Evolutionary conservation across 2,113 vertebrate genomes (phyloP).

Genomic region (Neomonachus schauinslandi): DNA sequence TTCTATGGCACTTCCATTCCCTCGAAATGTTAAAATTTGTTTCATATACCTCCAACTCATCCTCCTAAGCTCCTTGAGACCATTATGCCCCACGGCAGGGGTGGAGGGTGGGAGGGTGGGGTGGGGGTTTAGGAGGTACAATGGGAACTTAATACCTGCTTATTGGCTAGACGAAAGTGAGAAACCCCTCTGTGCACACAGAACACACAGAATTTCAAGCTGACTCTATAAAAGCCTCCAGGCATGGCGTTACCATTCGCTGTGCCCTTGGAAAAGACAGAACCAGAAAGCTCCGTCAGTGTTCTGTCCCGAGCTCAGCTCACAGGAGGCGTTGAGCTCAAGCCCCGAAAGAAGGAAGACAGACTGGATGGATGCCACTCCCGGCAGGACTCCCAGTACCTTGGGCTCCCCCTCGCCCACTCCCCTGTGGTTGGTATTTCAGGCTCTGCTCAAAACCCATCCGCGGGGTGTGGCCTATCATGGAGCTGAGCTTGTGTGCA

Average conservation of each 20-base stretch:
- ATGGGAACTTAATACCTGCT: neutral
- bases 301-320: neutral
- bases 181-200: neutral
- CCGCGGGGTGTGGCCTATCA: neutral
- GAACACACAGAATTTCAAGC: neutral
- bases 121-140: neutral
- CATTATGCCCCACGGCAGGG: slow-evolving; percentile 4
- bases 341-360: neutral
- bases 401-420: neutral
- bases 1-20: slow-evolving; percentile 37
- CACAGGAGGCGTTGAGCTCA: neutral
- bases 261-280: slow-evolving; percentile 28
- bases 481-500: neutral
- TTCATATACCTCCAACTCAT: slow-evolving; percentile 18
- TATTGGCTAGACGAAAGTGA: neutral
- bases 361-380: neutral
- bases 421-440: neutral
- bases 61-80: neutral
- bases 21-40: slow-evolving; percentile 60
- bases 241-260: neutral
- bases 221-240: neutral
- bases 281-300: neutral
- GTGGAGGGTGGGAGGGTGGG: neutral
- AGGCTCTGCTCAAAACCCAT: neutral
- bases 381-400: neutral